Base-by-base conservation (phyloP, 2,888 invertebrate genomes). In the Falcaria lacertinaria region DNA sequence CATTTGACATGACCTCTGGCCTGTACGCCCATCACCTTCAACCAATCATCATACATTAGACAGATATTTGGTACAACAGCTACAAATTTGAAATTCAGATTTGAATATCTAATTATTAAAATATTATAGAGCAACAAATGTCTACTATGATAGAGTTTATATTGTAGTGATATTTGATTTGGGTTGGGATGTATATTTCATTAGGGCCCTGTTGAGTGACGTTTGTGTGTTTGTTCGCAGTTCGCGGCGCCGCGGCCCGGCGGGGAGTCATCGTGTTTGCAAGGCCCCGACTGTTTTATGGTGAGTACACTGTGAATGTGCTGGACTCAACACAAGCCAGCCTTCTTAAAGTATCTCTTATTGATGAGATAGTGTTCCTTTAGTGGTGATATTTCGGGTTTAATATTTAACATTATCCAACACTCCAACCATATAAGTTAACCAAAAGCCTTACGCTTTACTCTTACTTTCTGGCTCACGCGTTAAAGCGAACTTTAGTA, bases 211-310 rank as follows among this genome's bases (percentile, higher is more conserved):
- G 53, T 61, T 63, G 69, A 75, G 54, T 75, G 69, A 76, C 66
- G 66, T 70, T 70, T 71, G 56, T 65, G 61, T 79, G 73, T 80
- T 88, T 86, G 84, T 85, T 90, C 91, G 69, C 91, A 92, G 92
- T 92, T 92, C 64, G 91, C 92, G 67, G 88, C 90, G 79, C 91
- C 91, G 55, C 90, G 91, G 45, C 91, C 91, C 63, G 85, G 91
- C 73, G 92, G 91, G 77, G 92, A 92, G 83, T 91, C 91, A 45
- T 91, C 92, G 72, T 93, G 93, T 80, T 88, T 93, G 79, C 92
- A 93, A 80, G 92, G 92, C 74, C 92, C 93, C 58, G 93, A 93
- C 87, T 93, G 93, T 79, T 93, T 92, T 85, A 92, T 92, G 93
- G 93, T 93, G 79, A 92, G 92, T 58, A 59, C 41, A 37, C 40